phyloP scores from a whole-genome alignment of 1,140 invertebrate species.

The Steinernema khuongi region DNA sequence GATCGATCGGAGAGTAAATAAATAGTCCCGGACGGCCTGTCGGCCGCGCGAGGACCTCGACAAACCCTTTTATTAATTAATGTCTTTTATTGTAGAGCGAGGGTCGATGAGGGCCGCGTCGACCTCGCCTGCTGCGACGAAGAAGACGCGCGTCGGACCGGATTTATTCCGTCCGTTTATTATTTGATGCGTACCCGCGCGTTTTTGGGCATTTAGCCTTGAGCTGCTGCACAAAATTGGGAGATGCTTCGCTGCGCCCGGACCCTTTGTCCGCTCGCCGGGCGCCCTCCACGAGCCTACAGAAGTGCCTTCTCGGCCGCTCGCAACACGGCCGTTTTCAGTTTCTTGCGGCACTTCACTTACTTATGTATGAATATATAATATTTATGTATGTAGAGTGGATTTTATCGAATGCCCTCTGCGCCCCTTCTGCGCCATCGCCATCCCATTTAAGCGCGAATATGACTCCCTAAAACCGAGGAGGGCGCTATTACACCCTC shows the following conservation, averaged over 20 bases:
- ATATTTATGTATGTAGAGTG: slow-evolving; percentile 13
- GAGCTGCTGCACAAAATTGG: background rate
- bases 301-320: background rate
- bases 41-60: background rate
- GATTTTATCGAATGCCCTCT: slow-evolving; percentile 8
- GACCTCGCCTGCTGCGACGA: slow-evolving; percentile 10
- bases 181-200: slow-evolving; percentile 10
- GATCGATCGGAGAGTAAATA: slow-evolving; percentile 15
- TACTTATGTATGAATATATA: slow-evolving; percentile 17
- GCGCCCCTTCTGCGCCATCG: background rate
- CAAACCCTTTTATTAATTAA: slow-evolving; percentile 16
- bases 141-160: background rate
- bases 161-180: slow-evolving; percentile 15
- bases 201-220: slow-evolving; percentile 14
- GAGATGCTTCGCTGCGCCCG: background rate
- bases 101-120: background rate
- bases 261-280: background rate
- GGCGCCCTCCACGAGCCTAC: background rate
- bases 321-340: background rate
- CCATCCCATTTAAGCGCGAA: background rate
- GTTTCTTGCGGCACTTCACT: background rate
- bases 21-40: background rate
- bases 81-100: slow-evolving; percentile 14
- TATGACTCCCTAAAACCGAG: slow-evolving; percentile 5
- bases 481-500: background rate